Evolutionary conservation across 2,888 invertebrate genomes (phyloP), one percentile per base, ranked within the genome.

Genomic region (Selenia dentaria): DNA sequence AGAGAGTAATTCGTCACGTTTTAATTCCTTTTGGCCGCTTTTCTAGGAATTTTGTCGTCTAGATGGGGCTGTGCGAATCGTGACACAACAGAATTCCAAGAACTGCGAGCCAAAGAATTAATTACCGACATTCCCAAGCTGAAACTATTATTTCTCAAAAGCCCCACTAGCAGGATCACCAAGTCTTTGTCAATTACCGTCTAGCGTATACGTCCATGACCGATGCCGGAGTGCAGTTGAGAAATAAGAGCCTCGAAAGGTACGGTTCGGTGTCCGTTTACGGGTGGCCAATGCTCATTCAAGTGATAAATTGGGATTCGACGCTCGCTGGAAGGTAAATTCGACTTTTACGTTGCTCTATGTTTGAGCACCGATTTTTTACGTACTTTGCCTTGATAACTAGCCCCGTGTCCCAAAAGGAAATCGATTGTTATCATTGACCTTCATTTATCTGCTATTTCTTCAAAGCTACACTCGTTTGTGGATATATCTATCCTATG

Each of bases 201-300:
- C 10, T 18, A 16, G 16, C 4, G 16, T 16, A 3, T 4, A 29
- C 26, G 29, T 32, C 32, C 33, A 22, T 24, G 29, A 36, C 25
- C 33, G 9, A 12, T n/a, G 31, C 13, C 18, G 22, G 22, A n/a
- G 20, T 13, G 33, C 27, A 36, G 41, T 45, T 33, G 35, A 55
- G 43, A 59, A 67, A 58, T 63, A 48, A 54, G 47, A 31, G 36
- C 48, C 39, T 44, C 43, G 36, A 36, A 46, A 55, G 28, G 22
- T 43, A 52, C 53, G 55, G 46, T 43, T 53, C 53, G 55, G 46
- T 53, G 46, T 54, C 56, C 43, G 53, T 55, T 59, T 51, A 57
- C 62, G 50, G 56, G 55, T 58, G 52, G 57, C 52, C 59, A 55
- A 61, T 52, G 54, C 51, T 36, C 60, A 59, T 59, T 59, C 58